Evolutionary conservation across 2,113 vertebrate genomes (phyloP), one percentile per base, ranked within the genome.

Genomic region (Cisticola juncidis): DNA sequence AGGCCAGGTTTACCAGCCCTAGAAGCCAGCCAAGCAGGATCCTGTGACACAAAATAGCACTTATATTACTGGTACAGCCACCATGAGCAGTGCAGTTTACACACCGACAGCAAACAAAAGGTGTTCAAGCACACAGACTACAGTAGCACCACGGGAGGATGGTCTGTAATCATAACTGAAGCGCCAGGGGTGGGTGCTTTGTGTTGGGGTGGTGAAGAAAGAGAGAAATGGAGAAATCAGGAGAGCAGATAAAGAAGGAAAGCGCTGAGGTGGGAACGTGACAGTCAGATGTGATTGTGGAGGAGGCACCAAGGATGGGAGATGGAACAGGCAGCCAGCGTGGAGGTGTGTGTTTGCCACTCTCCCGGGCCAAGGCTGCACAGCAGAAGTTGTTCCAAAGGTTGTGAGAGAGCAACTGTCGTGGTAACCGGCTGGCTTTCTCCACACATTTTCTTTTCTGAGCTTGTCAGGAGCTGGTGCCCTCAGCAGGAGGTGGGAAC

Each of bases 281-380:
- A 90, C 81, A 94, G 81, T 79, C 81, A 92, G 81, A 92, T 94
- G 72, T 88, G 88, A 60, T 65, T 83, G 91, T 68, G 88, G 86
- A 96, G 83, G 88, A 95, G 76, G 69, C 45, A 94, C 53, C 38
- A 38, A 44, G 86, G 57, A 78, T 48, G 56, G 64, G 51, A 82
- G 82, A 64, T 45, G 45, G 65, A 87, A 14, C 48, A 90, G 91
- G 80, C 84, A 91, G 89, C 54, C 90, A 66, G 35, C 5, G 1
- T 33, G 71, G 76, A 91, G 87, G 33, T 88, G 73, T 72, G 48
- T 28, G 64, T 61, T 93, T 90, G 71, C 85, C 54, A 44, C 62
- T 33, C 92, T 89, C 74, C 62, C 4, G 35, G 91, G 78, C 78
- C 87, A 95, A 79, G 80, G 45, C 66, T 57, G 36, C 20, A 15